phyloP scores from a whole-genome alignment of 2,888 invertebrate genomes.

The Philopedon plagiatum region DNA sequence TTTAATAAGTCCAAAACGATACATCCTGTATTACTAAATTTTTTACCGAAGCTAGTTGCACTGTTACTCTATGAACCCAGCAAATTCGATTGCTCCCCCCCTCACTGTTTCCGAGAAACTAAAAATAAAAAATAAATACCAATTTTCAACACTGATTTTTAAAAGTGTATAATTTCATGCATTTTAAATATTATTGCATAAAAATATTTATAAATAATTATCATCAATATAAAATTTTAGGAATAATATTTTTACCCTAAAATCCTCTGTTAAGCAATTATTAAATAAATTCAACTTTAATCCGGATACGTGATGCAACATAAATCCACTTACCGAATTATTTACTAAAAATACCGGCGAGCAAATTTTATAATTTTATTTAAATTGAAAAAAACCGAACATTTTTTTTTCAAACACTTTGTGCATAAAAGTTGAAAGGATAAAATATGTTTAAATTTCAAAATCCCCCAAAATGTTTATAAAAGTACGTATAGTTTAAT shows the following conservation, averaged over 20 bases:
- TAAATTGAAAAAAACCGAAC: constrained; percentile 8
- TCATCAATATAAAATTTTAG: background rate
- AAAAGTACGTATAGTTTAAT: background rate
- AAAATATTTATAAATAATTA: background rate
- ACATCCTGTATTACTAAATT: too few species aligned
- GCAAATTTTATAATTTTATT: constrained; percentile 29
- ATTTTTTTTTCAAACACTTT: constrained; percentile 1
- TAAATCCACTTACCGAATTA: constrained; percentile 40
- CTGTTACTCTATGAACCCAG: too few species aligned
- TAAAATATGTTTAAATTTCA: background rate
- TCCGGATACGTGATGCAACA: constrained; percentile 19
- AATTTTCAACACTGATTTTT: background rate
- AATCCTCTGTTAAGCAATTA: constrained; percentile 32
- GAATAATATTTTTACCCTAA: constrained; percentile 14
- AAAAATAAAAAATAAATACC: too few species aligned
- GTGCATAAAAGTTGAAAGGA: constrained; percentile 3
- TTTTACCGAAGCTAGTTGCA: too few species aligned
- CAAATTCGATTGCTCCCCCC: too few species aligned
- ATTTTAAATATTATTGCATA: background rate
- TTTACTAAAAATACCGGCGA: constrained; percentile 24
- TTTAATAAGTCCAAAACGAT: too few species aligned
- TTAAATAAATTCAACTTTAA: constrained; percentile 41
- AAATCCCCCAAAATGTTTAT: background rate
- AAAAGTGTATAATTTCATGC: background rate
- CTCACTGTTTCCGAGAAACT: too few species aligned